Conservation (phyloP, 1,140 invertebrate species). For the Mercenaria mercenaria region DNA sequence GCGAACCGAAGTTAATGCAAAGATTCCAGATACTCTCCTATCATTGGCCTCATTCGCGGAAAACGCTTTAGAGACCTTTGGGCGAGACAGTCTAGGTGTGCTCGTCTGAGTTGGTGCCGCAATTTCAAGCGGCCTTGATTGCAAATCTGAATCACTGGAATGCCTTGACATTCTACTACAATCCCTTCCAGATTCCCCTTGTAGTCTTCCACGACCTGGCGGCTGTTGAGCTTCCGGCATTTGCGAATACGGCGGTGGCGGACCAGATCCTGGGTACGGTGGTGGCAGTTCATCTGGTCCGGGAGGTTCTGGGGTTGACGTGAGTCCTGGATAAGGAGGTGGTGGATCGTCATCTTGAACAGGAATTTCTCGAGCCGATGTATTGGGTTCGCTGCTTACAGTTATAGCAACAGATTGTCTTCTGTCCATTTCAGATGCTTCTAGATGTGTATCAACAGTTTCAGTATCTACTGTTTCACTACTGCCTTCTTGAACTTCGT, state of each 20-base stretch:
- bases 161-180: background rate
- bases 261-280: constrained; percentile 41
- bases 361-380: too few species aligned
- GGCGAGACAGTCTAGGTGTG: background rate
- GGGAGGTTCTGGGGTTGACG: background rate
- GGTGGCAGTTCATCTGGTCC: constrained; percentile 51
- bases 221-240: constrained; percentile 10
- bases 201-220: background rate
- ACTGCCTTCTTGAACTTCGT: background rate
- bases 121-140: background rate
- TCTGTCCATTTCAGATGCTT: background rate
- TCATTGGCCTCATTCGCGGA: constrained; percentile 38
- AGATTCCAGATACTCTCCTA: constrained; percentile 45
- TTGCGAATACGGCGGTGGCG: constrained; percentile 38
- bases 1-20: constrained; percentile 11
- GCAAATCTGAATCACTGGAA: background rate
- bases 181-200: background rate
- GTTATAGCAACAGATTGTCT: background rate
- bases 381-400: background rate
- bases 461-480: background rate
- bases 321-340: constrained; percentile 19
- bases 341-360: constrained; percentile 13
- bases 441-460: background rate
- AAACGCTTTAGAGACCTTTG: constrained; percentile 28
- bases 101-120: background rate